Evolutionary conservation across 1,140 invertebrate genomes (phyloP), one percentile per base, ranked within the genome.

Genomic region (Panulirus ornatus): DNA sequence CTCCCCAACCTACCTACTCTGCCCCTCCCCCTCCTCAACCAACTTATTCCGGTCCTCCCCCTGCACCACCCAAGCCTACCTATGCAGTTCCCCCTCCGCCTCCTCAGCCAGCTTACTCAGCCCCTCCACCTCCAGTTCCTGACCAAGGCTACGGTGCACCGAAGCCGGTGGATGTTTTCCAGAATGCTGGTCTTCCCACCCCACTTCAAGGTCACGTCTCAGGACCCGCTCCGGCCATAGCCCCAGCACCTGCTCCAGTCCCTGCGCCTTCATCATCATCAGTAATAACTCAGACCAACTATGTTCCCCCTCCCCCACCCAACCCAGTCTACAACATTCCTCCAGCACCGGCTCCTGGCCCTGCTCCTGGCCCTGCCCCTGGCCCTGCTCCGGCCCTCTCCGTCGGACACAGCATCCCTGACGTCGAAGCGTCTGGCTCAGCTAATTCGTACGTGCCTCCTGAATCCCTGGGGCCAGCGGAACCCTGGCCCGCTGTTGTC

Each of bases 401-500:
- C n/a, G 51, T 47, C 38, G 36, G 34, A 40, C 16, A 85, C 54
- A 38, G 47, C 42, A 40, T 44, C 27, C 81, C 78, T 19, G 91
- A 91, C 44, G 85, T 73, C 36, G 84, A 84, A 27, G 81, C 78
- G 30, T 88, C 87, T 44, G 91, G 87, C 14, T 90, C 91, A 16
- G 89, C 83, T 79, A 87, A 87, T 75, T 84, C 89, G 9, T 91
- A 90, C 70, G 88, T 86, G 34, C 88, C 92, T 8, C 90, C 90
- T 0, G 88, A 83, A 27, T 76, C 88, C 22, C 63, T 92, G 6
- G 90, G 70, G 1, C 90, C 90, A 5, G 96, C 97, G 91, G 97
- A 98, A 92, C 96, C 96, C 47, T 98, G 97, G 97, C 97, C 97
- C 0, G 93, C 97, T 78, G 96, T 96, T 19, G 96, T 96, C 34